Evolutionary conservation across 1,140 invertebrate genomes (phyloP), one percentile per base, ranked within the genome.

Genomic region (Cylas formicarius): DNA sequence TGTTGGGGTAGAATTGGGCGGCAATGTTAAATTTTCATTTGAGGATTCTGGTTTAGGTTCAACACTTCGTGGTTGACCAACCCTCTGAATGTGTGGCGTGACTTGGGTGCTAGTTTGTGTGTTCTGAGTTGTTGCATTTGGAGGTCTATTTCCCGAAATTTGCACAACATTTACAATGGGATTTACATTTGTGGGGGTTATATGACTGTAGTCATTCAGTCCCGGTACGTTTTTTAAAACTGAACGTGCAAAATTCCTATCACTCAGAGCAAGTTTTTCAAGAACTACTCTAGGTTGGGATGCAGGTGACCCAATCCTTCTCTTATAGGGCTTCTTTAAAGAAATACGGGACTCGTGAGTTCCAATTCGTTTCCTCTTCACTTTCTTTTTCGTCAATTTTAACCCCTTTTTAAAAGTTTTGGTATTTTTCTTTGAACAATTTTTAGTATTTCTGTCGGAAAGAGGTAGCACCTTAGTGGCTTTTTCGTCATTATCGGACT

Each of bases 161-260:
- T 78, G 77, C 2, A 78, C 75, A 0, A 79, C 72, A 50, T 79
- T 75, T 2, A 79, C 72, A 0, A 74, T 74, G 1, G 70, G 65
- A 32, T 73, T 65, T 5, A 72, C 63, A 16, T 68, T 56, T 3
- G 65, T 62, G 2, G 75, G 73, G 11, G 71, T 60, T 47, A 78
- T 72, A 67, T 77, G 71, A 28, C 74, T 70, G 38, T 74, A 57
- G 21, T 73, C 69, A 45, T 71, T 72, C 22, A 76, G 46, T 19
- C 73, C 73, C 9, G 73, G 73, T 14, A 75, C 64, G 35, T 69
- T 68, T 44, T 67, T 63, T 29, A 74, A 47, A 18, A 72, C 61
- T 20, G 47, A 53, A 34, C 35, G 51, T 13, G 44, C 50, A 43
- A n/a, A n/a, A n/a, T n/a, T n/a, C n/a, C n/a, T n/a, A n/a, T n/a